Evolutionary conservation across 2,888 invertebrate genomes (phyloP), one percentile per base, ranked within the genome.

Genomic region (Vandiemenella viatica): DNA sequence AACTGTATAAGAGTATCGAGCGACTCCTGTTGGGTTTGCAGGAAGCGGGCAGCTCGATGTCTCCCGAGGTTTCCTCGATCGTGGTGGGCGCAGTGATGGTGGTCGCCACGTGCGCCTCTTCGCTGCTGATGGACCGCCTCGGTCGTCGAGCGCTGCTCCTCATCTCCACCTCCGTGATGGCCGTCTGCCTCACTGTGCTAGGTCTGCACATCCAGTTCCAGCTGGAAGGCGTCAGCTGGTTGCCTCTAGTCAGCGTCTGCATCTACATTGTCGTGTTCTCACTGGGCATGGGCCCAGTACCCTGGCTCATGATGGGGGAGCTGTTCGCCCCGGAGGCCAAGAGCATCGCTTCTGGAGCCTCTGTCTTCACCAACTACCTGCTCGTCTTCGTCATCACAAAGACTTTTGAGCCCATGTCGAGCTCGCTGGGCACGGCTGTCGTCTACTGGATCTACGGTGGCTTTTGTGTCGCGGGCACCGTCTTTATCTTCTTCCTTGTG

Each of bases 281-380:
- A 1, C 64, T 81, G 57, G 86, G 86, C 10, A 79, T 82, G 60
- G 87, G 87, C 0, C 86, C 87, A 0, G 79, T 87, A 41, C 86
- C 87, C 1, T 87, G 87, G 86, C 64, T 83, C 58, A 76, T 83
- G 72, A 77, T 84, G 73, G 77, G 83, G 1, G 87, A 88, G 60
- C 63, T 87, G 17, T 80, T 89, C 63, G 69, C 87, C 18, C 70
- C 79, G 0, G 80, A 84, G 56, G 80, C 68, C n/a, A 65, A 68
- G 44, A 43, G 67, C 0, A 75, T 74, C 20, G 32, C 32, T 4
- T 13, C 13, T 32, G 32, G 32, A 3, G 3, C n/a, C 3, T 65
- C 72, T 1, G 57, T 72, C 6, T 72, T 69, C 51, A 61, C 74
- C 3, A 74, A 73, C 59, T 70, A 72, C 58, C 67, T 67, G 51